These are phyloP conservation scores for Xerus inauris DNA, from an alignment of 2,113 vertebrate species.

Conservation along the genomic window DNA sequence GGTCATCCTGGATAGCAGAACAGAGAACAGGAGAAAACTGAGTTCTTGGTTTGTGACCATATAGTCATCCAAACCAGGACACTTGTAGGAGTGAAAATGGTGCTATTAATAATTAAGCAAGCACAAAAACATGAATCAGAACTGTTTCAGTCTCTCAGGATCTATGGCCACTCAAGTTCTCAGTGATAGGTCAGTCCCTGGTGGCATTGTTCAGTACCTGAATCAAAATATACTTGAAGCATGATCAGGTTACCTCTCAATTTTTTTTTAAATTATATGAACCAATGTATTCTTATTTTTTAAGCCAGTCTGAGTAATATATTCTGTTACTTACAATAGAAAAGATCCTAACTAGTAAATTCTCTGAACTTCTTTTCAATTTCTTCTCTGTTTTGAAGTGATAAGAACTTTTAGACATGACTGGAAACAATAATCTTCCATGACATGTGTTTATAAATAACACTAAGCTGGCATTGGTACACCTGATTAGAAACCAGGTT, in stretches of 20 bases:
- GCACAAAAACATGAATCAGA: background rate
- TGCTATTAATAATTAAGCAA: background rate
- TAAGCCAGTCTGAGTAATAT: background rate
- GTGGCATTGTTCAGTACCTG: background rate
- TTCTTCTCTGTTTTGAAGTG: background rate
- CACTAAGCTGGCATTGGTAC: background rate
- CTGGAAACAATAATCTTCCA: slow-evolving; percentile 23
- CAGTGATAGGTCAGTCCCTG: background rate
- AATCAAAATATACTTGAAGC: background rate
- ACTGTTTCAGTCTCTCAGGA: background rate
- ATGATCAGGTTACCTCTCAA: background rate
- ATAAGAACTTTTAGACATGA: background rate
- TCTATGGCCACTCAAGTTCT: background rate
- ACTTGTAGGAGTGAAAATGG: background rate
- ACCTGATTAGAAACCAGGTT: background rate
- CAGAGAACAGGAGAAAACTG: background rate
- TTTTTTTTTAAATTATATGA: background rate
- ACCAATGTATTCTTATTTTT: background rate
- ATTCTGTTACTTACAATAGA: background rate
- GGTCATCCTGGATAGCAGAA: background rate
- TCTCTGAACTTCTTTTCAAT: background rate
- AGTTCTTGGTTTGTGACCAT: background rate
- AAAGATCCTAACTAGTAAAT: background rate
- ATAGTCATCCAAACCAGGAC: background rate
- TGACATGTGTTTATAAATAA: background rate